Evolutionary conservation across 1,140 invertebrate species (phyloP).

Genomic region (Reticulitermes speratus): DNA sequence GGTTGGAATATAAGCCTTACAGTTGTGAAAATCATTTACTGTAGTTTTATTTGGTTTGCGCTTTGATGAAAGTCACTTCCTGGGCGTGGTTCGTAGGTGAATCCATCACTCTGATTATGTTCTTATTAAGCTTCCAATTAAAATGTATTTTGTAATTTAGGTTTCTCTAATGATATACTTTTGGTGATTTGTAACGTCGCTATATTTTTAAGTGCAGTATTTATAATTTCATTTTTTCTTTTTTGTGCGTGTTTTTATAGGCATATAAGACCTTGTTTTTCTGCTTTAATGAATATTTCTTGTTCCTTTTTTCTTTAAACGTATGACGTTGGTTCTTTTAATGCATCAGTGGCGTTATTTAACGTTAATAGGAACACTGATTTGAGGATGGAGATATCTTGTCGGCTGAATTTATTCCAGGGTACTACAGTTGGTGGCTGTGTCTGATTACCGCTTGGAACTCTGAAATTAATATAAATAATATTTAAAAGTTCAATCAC

Average conservation of each 20-base stretch:
- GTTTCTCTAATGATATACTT: neutral
- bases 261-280: neutral
- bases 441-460: too few species aligned
- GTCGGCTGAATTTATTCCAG: too few species aligned
- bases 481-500: too few species aligned
- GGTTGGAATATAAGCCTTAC: neutral
- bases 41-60: neutral
- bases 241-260: neutral
- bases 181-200: neutral
- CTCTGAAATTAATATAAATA: too few species aligned
- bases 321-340: neutral
- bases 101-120: neutral
- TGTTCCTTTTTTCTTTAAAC: neutral
- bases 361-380: neutral
- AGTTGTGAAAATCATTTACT: neutral
- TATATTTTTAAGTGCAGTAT: neutral
- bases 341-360: neutral
- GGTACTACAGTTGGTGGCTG: too few species aligned
- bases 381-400: too few species aligned
- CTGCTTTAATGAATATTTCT: neutral
- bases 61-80: neutral
- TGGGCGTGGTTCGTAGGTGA: neutral
- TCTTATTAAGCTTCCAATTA: conserved; percentile 1
- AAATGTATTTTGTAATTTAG: conserved; percentile 10
- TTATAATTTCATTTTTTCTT: neutral